Percentiles rank a stretch among this genome's conserved stretches.
Evolutionary conservation across 1,140 invertebrate genomes (phyloP).

Genomic region (Ruditapes philippinarum): DNA sequence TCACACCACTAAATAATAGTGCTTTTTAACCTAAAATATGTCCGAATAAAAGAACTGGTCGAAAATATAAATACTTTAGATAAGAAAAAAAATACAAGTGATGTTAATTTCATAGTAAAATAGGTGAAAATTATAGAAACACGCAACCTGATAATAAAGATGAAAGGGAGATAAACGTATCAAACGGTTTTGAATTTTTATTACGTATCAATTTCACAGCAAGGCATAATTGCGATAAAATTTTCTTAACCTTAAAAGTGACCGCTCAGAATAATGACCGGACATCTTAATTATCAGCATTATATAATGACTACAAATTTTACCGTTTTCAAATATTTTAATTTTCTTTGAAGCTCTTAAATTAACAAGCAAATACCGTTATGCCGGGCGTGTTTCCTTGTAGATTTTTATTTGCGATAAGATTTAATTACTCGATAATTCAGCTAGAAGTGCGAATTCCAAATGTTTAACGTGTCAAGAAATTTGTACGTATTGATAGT

Average conservation of each 20-base stretch:
- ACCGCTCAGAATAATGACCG: background rate
- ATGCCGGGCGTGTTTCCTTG: background rate
- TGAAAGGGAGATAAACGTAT: background rate
- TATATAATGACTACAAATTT: constrained; percentile 45
- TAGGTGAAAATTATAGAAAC: background rate
- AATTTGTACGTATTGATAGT: constrained; percentile 51
- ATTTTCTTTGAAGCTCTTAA: constrained; percentile 43
- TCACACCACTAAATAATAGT: background rate
- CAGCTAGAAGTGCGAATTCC: constrained; percentile 7
- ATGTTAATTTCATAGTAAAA: background rate
- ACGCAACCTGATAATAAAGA: background rate
- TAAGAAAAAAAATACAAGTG: background rate
- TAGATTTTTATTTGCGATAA: background rate
- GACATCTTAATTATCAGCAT: constrained; percentile 35
- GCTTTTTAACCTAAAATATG: background rate
- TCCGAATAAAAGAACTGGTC: background rate
- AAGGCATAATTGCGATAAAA: background rate
- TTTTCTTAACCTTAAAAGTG: background rate
- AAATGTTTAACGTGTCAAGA: constrained; percentile 43
- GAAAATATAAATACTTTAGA: background rate
- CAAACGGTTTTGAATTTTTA: background rate
- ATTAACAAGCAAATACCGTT: constrained; percentile 41
- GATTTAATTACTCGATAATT: constrained; percentile 23
- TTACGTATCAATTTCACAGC: constrained; percentile 9
- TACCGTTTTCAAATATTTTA: constrained; percentile 55